phyloP scores from a whole-genome alignment of 2,113 vertebrate genomes.

The Eidolon helvum region DNA sequence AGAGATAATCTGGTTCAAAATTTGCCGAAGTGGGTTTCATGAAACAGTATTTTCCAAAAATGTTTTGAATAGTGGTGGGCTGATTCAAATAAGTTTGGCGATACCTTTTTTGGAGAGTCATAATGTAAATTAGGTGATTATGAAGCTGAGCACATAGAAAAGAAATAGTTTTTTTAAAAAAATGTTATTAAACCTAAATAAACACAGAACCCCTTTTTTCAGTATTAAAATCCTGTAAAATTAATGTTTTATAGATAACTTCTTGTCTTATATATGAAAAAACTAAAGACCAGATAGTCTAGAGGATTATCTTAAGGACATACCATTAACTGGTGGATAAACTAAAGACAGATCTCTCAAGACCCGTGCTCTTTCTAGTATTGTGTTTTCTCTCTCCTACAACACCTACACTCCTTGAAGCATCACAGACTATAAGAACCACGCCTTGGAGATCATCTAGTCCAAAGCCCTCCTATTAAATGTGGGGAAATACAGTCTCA shows the following conservation, averaged over 20 bases:
- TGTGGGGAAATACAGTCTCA: not conserved
- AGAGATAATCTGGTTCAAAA: not conserved
- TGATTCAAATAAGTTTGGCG: not conserved
- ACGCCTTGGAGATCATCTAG: not conserved
- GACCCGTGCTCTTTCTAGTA: not conserved
- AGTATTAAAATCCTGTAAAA: conserved; percentile 12
- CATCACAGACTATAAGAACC: not conserved
- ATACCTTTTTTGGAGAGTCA: not conserved
- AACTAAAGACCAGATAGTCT: not conserved
- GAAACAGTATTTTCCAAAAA: not conserved
- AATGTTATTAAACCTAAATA: conserved; percentile 6
- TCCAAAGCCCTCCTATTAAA: not conserved
- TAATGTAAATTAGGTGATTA: not conserved
- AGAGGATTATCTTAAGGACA: not conserved
- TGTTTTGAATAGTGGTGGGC: not conserved
- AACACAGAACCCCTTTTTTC: not conserved
- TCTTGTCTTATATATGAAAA: not conserved
- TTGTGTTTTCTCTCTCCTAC: not conserved
- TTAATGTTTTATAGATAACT: not conserved
- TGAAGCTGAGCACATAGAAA: not conserved
- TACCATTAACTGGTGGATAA: not conserved
- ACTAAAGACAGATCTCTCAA: not conserved
- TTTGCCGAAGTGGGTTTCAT: not conserved
- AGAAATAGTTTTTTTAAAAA: not conserved
- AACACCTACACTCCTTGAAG: not conserved